Evolutionary conservation across 2,888 invertebrate species (phyloP), one percentile per base, ranked within the genome.

Genomic region (Scelioninae gen. 1): DNA sequence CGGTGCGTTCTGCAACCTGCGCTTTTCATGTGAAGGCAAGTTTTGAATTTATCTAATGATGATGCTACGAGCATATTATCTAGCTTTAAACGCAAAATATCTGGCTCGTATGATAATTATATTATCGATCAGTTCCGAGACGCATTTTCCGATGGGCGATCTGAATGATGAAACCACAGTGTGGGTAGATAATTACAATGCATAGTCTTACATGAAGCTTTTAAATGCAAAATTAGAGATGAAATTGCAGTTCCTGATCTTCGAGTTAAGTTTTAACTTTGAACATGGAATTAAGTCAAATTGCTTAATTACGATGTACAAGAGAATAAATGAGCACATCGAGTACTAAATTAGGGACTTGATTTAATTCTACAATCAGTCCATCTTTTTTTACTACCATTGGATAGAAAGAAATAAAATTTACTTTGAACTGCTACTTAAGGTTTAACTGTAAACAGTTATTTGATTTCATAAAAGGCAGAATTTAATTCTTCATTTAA

Each of bases 1-100:
- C 98, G 63, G 99, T 99, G 31, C 94, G 99, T 55, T 96, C 97
- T 71, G 98, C 98, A 84, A 98, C 98, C 11, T 99, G 99, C 94
- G 97, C 96, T 90, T 99, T 99, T 94, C 96, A 97, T 87, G 99
- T 99, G 88, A 98, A 99, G 93, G 95, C 95, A 86, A 85, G 77
- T 55, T 13, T 56, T 11, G 56, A 10, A 51, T 72, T 63, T 58
- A 23, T 62, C 49, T 60, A 11, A 38, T 32, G 66, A 47, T 49
- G 71, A 13, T 66, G 62, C 62, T 51, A n/a, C 49, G 38, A n/a
- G 16, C 11, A 31, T 7, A 11, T 66, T 65, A 55, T 69, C n/a
- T 72, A 69, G 45, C 34, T 13, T 49, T n/a, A 9, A 58, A 32
- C 76, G 63, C 65, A 74, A 71, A 49, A n/a, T n/a, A 49, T 4